phyloP scores from a whole-genome alignment of 2,113 vertebrate species.

The Catharus fuscescens region DNA sequence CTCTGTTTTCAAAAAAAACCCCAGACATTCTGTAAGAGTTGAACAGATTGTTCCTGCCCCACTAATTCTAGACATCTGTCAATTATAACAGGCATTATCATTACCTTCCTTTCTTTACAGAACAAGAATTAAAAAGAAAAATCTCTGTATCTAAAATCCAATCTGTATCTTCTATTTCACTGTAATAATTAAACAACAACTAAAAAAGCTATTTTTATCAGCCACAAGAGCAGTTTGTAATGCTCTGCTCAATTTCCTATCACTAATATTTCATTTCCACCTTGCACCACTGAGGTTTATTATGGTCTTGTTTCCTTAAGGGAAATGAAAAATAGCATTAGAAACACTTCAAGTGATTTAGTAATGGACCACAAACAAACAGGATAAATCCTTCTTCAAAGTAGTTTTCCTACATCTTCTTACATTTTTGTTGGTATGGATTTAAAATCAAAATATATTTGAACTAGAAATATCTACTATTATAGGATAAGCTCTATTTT shows the following conservation, averaged over 20 bases:
- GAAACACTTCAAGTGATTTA: background rate
- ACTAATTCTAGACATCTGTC: background rate
- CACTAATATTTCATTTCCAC: background rate
- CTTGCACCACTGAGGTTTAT: background rate
- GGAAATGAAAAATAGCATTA: background rate
- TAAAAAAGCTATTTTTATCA: constrained; percentile 21
- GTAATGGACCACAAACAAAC: background rate
- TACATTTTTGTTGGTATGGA: background rate
- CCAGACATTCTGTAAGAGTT: background rate
- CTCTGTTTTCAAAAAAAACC: background rate
- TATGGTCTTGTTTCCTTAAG: background rate
- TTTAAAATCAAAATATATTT: background rate
- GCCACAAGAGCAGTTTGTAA: background rate
- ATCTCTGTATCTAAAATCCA: background rate
- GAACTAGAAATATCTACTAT: background rate
- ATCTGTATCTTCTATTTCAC: background rate
- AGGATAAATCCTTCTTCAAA: background rate
- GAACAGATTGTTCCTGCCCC: background rate
- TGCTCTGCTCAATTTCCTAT: background rate
- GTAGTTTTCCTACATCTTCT: background rate
- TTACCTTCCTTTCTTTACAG: background rate
- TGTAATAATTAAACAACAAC: background rate
- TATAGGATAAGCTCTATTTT: background rate
- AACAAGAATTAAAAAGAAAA: background rate
- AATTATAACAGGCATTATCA: background rate